phyloP scores from a whole-genome alignment of 2,113 vertebrate species.

The Euleptes europaea region DNA sequence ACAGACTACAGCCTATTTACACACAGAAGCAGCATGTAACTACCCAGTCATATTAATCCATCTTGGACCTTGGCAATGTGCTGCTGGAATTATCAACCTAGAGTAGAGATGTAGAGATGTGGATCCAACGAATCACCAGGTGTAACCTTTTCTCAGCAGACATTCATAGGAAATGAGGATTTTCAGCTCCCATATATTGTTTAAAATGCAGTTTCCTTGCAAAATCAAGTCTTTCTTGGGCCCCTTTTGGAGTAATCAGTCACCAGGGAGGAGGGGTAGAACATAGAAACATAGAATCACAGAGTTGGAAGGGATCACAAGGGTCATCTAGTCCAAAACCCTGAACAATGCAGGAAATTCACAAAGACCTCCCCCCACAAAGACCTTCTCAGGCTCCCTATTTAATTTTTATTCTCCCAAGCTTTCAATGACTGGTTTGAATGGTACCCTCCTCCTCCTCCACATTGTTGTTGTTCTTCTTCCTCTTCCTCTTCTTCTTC shows the following conservation, averaged over 20 bases:
- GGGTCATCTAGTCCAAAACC: too few species aligned
- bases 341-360: too few species aligned
- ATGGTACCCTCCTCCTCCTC: too few species aligned
- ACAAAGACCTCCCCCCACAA: too few species aligned
- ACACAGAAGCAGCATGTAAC: neutral
- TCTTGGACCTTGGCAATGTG: neutral
- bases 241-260: neutral
- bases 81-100: neutral
- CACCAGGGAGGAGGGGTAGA: neutral
- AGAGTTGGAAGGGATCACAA: too few species aligned
- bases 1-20: neutral
- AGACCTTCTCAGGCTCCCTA: too few species aligned
- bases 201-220: neutral
- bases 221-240: neutral
- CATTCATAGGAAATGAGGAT: neutral
- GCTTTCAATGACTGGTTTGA: too few species aligned
- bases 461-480: too few species aligned
- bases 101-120: neutral
- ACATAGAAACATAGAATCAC: too few species aligned
- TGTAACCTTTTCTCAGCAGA: neutral
- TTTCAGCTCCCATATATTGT: neutral
- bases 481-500: too few species aligned
- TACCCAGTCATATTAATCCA: too few species aligned
- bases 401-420: too few species aligned
- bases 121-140: neutral